Percentiles rank a stretch among this genome's conserved stretches.
Evolutionary conservation across 2,797 vertebrate genomes (phyloP).

Genomic region (Cetoscarus ocellatus): DNA sequence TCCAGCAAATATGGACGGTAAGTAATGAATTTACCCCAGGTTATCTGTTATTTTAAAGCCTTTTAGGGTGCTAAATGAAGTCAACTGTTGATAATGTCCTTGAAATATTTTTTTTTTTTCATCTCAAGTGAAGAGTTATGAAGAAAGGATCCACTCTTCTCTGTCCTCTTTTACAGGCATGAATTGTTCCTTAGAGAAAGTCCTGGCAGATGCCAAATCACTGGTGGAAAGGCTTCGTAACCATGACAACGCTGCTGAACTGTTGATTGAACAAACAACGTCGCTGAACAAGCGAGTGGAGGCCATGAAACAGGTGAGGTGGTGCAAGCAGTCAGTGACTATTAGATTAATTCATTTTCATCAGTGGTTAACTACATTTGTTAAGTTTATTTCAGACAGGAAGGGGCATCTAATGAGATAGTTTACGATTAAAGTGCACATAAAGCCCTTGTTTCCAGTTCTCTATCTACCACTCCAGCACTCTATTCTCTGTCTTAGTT

Average conservation of each 20-base stretch:
- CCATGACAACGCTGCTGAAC: conserved; percentile 96
- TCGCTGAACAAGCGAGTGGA: conserved; percentile 96
- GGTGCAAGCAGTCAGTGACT: too few species aligned
- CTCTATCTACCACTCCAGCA: too few species aligned
- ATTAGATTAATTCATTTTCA: not conserved
- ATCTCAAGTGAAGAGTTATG: not conserved
- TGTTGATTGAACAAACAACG: conserved; percentile 96
- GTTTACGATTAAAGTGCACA: too few species aligned
- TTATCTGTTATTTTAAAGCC: too few species aligned
- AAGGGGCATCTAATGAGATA: too few species aligned
- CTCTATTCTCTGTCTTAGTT: too few species aligned
- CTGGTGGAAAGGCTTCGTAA: conserved; percentile 94
- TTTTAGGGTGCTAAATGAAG: not conserved
- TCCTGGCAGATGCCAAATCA: conserved; percentile 94
- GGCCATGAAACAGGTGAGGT: conserved; percentile 94
- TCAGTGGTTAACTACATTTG: not conserved
- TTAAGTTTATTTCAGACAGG: not conserved
- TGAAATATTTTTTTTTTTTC: too few species aligned
- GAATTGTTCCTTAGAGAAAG: conserved; percentile 96
- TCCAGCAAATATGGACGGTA: not conserved
- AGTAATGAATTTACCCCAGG: not conserved
- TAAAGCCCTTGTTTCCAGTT: too few species aligned
- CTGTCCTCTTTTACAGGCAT: conserved; percentile 81
- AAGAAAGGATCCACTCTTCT: not conserved
- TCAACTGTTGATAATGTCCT: not conserved